Evolutionary conservation across 2,113 vertebrate species (phyloP), one percentile per base, ranked within the genome.

Genomic region (Hepsetus odoe): DNA sequence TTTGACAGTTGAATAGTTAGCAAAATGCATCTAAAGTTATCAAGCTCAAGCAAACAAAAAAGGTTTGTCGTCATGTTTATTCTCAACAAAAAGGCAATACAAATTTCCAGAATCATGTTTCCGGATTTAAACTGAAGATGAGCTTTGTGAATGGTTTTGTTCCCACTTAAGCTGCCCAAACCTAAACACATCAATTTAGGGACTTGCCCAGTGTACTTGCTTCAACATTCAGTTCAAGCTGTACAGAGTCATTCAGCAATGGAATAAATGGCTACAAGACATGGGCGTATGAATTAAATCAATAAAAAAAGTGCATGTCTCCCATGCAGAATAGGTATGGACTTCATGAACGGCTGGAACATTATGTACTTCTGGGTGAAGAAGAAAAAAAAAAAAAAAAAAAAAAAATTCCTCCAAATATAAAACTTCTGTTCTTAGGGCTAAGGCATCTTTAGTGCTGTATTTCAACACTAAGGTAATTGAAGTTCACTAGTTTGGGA

Each of bases 401-500:
- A 40, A n/a, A 59, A 16, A 56, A 20, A 72, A 61, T 28, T 80
- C 68, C 16, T 28, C 76, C 22, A 58, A 71, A 59, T 44, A 72
- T 4, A 75, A 74, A 80, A 61, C 64, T 79, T 85, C 65, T 76
- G 79, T 82, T 82, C 72, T 72, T 75, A 81, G 73, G 85, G 80
- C 80, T 88, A 92, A 92, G 91, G 91, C 91, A 90, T 87, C 87
- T 86, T 87, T 82, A 88, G 90, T 82, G 82, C 74, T 81, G 77
- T 81, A 35, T 55, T 81, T 72, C 58, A 62, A 67, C 74, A 62
- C 70, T 68, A 11, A 30, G 38, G 46, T 35, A 67, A 74, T 20
- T 30, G 58, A 35, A 26, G 65, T 46, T 40, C 42, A 44, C 12
- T 58, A 33, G 33, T 56, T 35, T 64, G 44, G 44, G 49, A 20